Conservation (phyloP, 1,140 invertebrate species). For the Galendromus occidentalis region DNA sequence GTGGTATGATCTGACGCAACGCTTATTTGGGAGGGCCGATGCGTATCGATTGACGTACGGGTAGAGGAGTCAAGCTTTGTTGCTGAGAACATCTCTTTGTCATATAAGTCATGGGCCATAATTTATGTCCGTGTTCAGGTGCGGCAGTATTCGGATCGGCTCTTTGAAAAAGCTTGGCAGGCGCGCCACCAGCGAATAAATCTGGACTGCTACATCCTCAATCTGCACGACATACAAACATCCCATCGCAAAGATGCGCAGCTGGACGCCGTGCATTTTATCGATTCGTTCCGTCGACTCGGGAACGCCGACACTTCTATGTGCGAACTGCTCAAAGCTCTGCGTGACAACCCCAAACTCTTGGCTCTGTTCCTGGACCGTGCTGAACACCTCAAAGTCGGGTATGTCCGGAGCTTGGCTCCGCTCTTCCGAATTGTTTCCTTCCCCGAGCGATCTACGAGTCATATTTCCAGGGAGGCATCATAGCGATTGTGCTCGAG, state of each 20-base stretch:
- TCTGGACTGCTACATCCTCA: conserved; percentile 53
- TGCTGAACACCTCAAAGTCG: conserved; percentile 41
- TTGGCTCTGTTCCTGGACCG: conserved; percentile 53
- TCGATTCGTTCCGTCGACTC: conserved; percentile 67
- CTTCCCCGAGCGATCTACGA: conserved; percentile 11
- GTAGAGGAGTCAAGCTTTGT: no score
- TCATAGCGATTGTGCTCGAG: no score
- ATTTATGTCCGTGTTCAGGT: conserved; percentile 31
- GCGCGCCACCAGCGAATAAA: conserved; percentile 66
- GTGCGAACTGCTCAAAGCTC: conserved; percentile 51
- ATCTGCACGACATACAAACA: conserved; percentile 47
- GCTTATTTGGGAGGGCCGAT: no score
- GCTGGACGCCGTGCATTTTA: conserved; percentile 55
- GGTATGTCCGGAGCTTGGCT: conserved; percentile 27
- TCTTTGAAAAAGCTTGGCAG: conserved; percentile 66
- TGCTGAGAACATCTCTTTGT: no score
- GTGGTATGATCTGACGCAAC: no score
- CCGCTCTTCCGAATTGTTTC: conserved; percentile 12
- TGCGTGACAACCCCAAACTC: conserved; percentile 56
- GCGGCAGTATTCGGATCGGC: conserved; percentile 36
- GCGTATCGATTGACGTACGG: no score
- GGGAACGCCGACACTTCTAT: conserved; percentile 56
- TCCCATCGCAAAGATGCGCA: conserved; percentile 51
- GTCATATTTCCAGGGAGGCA: neutral
- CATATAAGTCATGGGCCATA: no score